Percentiles rank a stretch among this genome's conserved stretches.
Evolutionary conservation across 2,888 invertebrate genomes (phyloP).

Genomic region (Mycalesis mineus): DNA sequence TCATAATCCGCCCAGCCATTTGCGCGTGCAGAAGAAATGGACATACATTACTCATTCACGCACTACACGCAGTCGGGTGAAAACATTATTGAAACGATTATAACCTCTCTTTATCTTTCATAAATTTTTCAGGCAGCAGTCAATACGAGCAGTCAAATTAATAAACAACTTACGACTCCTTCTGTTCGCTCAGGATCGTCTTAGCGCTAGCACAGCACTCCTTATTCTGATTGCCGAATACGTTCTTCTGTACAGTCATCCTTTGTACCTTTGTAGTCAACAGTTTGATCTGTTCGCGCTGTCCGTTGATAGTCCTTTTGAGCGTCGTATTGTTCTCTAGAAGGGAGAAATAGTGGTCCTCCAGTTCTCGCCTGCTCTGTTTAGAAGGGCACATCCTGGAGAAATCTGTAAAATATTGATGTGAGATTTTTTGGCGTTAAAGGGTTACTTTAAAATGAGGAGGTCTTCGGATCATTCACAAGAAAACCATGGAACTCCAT

Average conservation of each 20-base stretch:
- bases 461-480: no score
- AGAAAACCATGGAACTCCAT: no score
- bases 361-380: conserved; percentile 80
- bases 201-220: conserved; percentile 47
- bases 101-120: no score
- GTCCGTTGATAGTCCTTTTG: conserved; percentile 79
- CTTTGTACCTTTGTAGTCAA: conserved; percentile 55
- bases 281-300: conserved; percentile 71
- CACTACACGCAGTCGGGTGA: no score
- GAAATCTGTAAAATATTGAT: conserved; percentile 36
- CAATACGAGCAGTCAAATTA: neutral
- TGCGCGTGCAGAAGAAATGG: no score
- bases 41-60: no score
- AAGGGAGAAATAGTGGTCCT: conserved; percentile 81
- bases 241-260: conserved; percentile 42
- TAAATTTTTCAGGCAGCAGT: neutral
- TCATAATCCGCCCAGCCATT: no score
- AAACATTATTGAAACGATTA: no score
- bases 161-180: conserved; percentile 46
- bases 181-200: conserved; percentile 50
- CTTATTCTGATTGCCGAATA: conserved; percentile 39
- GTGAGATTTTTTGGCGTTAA: no score
- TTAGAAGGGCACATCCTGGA: conserved; percentile 64
- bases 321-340: conserved; percentile 79
- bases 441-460: no score